Evolutionary conservation across 1,140 invertebrate species (phyloP).

Genomic region (Diplogasteroides magnus): DNA sequence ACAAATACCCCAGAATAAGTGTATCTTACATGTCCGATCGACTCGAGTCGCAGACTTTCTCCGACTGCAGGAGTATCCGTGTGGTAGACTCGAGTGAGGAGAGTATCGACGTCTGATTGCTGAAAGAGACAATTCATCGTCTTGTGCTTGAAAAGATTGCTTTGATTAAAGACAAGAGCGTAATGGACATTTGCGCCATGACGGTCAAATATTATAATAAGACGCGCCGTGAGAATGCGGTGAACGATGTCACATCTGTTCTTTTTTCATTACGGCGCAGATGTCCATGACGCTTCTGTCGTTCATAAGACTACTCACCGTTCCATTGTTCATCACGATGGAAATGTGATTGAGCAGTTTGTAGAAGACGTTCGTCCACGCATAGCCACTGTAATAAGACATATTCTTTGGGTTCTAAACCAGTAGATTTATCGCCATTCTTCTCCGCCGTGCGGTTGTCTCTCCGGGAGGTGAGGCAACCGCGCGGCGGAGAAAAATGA

Average conservation of each 20-base stretch:
- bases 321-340: conserved; percentile 41
- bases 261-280: no score
- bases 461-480: no score
- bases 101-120: conserved; percentile 35
- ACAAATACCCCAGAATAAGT: background rate
- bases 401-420: no score
- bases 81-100: conserved; percentile 46
- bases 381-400: conserved; percentile 41
- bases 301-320: conserved; percentile 24
- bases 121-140: conserved; percentile 1
- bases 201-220: no score
- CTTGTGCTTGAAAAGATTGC: background rate
- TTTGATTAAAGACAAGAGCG: no score
- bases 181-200: no score
- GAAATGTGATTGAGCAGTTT: conserved; percentile 48
- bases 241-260: no score
- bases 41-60: conserved; percentile 21
- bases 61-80: conserved; percentile 44
- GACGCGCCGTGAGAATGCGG: no score
- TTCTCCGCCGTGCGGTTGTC: no score
- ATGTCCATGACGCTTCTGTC: conserved; percentile 2
- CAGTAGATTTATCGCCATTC: no score
- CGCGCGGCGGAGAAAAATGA: no score
- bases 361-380: conserved; percentile 47
- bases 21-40: background rate